phyloP scores from a whole-genome alignment of 2,113 vertebrate species.

The Dendrocopos noguchii region DNA sequence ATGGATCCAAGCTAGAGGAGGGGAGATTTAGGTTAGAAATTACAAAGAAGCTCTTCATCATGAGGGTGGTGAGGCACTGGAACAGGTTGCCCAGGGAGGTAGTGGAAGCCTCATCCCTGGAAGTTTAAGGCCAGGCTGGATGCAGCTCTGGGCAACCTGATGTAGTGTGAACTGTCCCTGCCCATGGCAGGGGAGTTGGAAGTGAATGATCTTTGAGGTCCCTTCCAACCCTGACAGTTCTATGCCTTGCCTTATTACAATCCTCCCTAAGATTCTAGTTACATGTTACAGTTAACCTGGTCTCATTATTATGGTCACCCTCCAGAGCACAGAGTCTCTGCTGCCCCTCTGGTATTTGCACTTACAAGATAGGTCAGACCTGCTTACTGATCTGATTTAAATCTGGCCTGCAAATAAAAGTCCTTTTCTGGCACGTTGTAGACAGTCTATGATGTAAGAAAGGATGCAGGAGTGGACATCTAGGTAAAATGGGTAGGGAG shows the following conservation, averaged over 20 bases:
- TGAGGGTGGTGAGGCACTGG: too few relatives aligned
- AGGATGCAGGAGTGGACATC: not conserved
- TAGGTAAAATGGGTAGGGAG: not conserved
- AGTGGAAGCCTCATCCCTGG: too few relatives aligned
- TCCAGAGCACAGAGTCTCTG: not conserved
- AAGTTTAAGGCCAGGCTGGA: too few relatives aligned
- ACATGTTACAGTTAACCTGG: not conserved
- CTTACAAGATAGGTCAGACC: not conserved
- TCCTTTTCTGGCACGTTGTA: not conserved
- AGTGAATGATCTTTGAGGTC: too few relatives aligned
- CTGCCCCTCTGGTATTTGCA: not conserved
- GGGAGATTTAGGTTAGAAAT: too few relatives aligned
- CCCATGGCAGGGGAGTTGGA: too few relatives aligned
- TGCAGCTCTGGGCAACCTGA: too few relatives aligned
- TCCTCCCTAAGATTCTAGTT: not conserved
- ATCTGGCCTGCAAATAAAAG: not conserved
- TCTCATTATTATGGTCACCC: not conserved
- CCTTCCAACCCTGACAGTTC: too few relatives aligned
- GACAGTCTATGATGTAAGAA: not conserved
- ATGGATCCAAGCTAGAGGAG: too few relatives aligned
- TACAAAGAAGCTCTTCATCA: too few relatives aligned
- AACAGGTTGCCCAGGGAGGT: too few relatives aligned
- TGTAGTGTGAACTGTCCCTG: too few relatives aligned
- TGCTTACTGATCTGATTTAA: not conserved
- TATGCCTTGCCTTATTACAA: not conserved